Conservation (phyloP, 1,140 invertebrate genomes). For the Ladona fulva region DNA sequence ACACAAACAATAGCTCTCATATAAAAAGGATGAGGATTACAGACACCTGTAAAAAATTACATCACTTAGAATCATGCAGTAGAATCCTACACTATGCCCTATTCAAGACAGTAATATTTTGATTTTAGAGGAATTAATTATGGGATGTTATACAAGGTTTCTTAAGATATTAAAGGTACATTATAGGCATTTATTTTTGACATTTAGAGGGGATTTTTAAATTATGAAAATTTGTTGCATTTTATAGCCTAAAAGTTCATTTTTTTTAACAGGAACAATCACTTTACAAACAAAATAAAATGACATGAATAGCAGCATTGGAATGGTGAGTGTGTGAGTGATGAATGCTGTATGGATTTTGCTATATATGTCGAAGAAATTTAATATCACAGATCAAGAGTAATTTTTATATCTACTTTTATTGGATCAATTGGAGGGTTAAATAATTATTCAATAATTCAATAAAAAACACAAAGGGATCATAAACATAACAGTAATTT, state of each 20-base stretch:
- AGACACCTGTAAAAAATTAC: not conserved
- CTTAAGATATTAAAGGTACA: not conserved
- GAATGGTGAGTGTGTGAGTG: not conserved
- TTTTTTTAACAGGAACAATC: not conserved
- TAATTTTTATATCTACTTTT: not conserved
- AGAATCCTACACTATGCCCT: constrained; percentile 4
- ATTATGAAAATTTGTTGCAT: not conserved
- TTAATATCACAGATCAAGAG: constrained; percentile 5
- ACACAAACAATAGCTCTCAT: not conserved
- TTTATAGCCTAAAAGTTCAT: not conserved
- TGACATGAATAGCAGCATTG: not conserved
- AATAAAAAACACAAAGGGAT: no score
- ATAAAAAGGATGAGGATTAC: not conserved
- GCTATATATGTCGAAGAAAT: not conserved
- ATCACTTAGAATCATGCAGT: not conserved
- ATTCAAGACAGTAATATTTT: not conserved
- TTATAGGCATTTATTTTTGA: not conserved
- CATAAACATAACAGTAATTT: not conserved
- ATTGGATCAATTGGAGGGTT: no score
- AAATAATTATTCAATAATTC: no score
- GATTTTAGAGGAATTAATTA: not conserved
- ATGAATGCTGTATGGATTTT: not conserved
- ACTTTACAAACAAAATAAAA: not conserved
- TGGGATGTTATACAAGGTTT: not conserved
- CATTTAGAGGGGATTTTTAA: not conserved